Percentiles rank a stretch among this genome's conserved stretches.
Conservation (phyloP, 2,113 vertebrate species). For the Passer montanus region DNA sequence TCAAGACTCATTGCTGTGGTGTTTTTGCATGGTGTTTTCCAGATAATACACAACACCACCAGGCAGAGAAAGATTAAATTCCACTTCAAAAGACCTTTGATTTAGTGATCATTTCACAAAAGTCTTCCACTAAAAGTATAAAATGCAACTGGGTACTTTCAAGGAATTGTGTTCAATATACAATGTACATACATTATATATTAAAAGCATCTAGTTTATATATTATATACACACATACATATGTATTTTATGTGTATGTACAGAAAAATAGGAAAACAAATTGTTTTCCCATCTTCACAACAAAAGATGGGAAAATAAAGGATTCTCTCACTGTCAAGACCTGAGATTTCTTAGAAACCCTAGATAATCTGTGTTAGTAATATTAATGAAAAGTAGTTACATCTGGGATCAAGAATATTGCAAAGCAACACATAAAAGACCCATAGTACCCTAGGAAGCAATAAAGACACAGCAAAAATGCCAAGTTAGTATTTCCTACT, state of each 20-base stretch:
- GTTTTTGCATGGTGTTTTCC: not conserved
- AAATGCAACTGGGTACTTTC: not conserved
- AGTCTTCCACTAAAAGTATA: not conserved
- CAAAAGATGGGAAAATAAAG: not conserved
- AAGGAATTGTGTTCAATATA: not conserved
- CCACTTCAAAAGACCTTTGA: not conserved
- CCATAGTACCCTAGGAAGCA: not conserved
- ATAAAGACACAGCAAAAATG: not conserved
- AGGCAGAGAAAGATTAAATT: not conserved
- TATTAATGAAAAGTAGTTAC: constrained; percentile 10
- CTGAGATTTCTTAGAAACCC: not conserved
- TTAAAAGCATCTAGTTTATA: not conserved
- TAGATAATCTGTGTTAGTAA: not conserved
- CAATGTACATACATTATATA: not conserved
- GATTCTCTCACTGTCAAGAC: not conserved
- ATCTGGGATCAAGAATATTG: not conserved
- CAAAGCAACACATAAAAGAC: not conserved
- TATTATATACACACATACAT: not conserved
- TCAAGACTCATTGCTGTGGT: not conserved
- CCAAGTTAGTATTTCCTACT: not conserved
- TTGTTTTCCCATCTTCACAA: not conserved
- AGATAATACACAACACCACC: not conserved
- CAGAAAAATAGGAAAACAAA: not conserved
- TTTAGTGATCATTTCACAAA: not conserved
- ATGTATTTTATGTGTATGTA: not conserved